Conservation (phyloP, 2,888 invertebrate species). For the Phragmatobia fuliginosa region DNA sequence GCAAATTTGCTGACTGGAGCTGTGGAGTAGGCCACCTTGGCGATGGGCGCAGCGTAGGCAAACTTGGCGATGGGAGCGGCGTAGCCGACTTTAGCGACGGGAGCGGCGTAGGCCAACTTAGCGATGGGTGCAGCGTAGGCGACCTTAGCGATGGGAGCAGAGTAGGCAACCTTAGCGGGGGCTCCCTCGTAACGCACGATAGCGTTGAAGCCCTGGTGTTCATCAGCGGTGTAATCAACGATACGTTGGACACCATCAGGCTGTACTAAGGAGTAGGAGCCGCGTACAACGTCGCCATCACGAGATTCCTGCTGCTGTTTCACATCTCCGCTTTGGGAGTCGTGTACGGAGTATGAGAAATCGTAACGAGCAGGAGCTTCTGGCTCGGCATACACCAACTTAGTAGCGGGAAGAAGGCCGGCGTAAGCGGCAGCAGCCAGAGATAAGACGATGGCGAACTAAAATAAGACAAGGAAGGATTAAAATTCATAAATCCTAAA, state of each 20-base stretch:
- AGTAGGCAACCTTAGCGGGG: not conserved
- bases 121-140: constrained; percentile 15
- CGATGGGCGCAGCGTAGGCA: constrained; percentile 46
- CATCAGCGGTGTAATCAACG: constrained; percentile 83
- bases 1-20: constrained; percentile 63
- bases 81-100: constrained; percentile 41
- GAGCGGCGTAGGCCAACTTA: constrained; percentile 51
- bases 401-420: constrained; percentile 59
- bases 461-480: constrained; percentile 16
- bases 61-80: constrained; percentile 49
- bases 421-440: constrained; percentile 65
- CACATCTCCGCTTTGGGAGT: constrained; percentile 77
- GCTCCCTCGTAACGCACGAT: constrained; percentile 55
- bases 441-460: constrained; percentile 70
- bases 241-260: constrained; percentile 63
- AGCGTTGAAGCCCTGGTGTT: constrained; percentile 81
- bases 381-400: constrained; percentile 70
- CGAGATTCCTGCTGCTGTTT: constrained; percentile 84
- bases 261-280: constrained; percentile 79
- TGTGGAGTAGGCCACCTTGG: constrained; percentile 47
- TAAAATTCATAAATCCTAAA: not conserved
- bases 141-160: not conserved
- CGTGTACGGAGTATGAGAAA: constrained; percentile 80
- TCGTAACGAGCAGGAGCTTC: constrained; percentile 79
- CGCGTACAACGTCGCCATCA: constrained; percentile 83